Evolutionary conservation across 2,797 vertebrate genomes (phyloP).

Genomic region (Sebastes alutus): DNA sequence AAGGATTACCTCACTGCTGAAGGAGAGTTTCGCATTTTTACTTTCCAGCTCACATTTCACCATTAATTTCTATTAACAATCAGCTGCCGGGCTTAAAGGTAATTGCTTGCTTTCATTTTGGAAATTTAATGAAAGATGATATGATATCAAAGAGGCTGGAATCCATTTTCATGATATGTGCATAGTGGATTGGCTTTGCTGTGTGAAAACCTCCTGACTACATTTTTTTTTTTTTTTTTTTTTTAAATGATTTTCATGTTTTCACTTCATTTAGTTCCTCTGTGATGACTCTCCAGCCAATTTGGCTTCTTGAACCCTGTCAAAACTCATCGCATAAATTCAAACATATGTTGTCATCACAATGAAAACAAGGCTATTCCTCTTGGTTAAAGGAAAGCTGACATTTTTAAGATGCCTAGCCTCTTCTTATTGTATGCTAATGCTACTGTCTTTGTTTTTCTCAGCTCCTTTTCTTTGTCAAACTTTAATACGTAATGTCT

Average conservation of each 20-base stretch:
- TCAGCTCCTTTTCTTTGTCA: neutral
- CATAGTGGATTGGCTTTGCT: neutral
- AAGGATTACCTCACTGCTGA: neutral
- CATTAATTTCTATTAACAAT: slow-evolving; percentile 25
- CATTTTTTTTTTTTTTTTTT: neutral
- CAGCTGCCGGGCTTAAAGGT: slow-evolving; percentile 12
- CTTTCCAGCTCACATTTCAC: slow-evolving; percentile 7
- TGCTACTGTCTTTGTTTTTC: neutral
- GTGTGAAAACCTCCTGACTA: neutral
- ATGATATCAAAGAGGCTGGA: slow-evolving; percentile 9
- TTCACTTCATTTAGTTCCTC: slow-evolving; percentile 7
- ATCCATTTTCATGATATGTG: neutral
- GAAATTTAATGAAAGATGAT: slow-evolving; percentile 24
- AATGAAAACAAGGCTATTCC: neutral
- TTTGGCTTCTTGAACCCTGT: neutral
- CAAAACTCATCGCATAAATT: neutral
- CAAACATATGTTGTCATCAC: neutral
- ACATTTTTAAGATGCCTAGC: neutral
- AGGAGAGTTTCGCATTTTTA: neutral
- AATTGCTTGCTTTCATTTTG: slow-evolving; percentile 13
- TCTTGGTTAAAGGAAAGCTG: neutral
- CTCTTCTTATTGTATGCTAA: neutral
- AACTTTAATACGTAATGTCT: neutral
- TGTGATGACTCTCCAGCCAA: neutral
- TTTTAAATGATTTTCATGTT: neutral